A percentile compares a stretch with the other conserved stretches of the same genome.
phyloP scores from a whole-genome alignment of 1,140 invertebrate genomes.

The Zaprionus africanus region DNA sequence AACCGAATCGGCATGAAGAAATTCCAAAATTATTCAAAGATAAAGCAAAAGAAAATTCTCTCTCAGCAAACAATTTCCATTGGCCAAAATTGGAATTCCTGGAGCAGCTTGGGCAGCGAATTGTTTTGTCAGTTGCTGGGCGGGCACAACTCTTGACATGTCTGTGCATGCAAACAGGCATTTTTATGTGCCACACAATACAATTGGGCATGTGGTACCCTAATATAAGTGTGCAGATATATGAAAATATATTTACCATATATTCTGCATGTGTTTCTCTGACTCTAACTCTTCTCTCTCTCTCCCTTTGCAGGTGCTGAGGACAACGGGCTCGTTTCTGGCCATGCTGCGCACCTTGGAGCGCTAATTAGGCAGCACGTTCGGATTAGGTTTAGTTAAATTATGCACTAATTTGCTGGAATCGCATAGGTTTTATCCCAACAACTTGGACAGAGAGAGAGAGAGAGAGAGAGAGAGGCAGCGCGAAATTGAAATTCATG shows the following conservation, averaged over 20 bases:
- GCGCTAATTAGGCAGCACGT: slow-evolving; percentile 33
- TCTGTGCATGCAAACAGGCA: background rate
- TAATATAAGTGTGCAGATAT: background rate
- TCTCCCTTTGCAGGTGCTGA: slow-evolving; percentile 30
- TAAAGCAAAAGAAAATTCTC: background rate
- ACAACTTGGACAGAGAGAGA: background rate
- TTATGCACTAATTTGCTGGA: slow-evolving; percentile 52
- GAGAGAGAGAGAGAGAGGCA: background rate
- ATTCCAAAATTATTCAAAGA: background rate
- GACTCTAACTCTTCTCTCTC: background rate
- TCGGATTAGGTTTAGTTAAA: slow-evolving; percentile 34
- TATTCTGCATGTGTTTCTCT: slow-evolving; percentile 2
- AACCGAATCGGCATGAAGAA: background rate
- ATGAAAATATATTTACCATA: background rate
- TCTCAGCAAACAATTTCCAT: background rate
- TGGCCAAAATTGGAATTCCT: slow-evolving; percentile 3
- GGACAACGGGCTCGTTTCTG: slow-evolving; percentile 52
- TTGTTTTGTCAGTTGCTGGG: background rate
- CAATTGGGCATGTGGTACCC: background rate
- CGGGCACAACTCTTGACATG: background rate
- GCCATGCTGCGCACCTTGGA: slow-evolving; percentile 52
- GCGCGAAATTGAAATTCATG: slow-evolving; percentile 75
- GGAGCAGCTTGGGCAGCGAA: background rate
- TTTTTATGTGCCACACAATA: slow-evolving; percentile 4
- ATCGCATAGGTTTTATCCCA: slow-evolving; percentile 38